A percentile compares a stretch with the other conserved stretches of the same genome.
Evolutionary conservation across 2,113 vertebrate species (phyloP).

Genomic region (Vidua macroura): DNA sequence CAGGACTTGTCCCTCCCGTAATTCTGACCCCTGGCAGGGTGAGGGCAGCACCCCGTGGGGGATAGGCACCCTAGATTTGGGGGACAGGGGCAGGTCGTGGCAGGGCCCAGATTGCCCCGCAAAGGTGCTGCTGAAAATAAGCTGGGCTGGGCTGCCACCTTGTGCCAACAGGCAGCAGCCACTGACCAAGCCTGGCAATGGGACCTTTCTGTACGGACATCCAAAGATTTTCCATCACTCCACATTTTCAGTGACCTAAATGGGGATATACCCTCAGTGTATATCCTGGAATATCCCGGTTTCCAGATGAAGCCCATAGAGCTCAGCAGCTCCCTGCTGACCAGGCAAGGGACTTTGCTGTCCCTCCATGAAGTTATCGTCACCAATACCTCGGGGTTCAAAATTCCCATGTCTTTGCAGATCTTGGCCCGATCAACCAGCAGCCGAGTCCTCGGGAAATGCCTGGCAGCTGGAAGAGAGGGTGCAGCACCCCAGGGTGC

Average conservation of each 20-base stretch:
- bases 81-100: neutral
- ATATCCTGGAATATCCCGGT: neutral
- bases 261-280: fast-evolving
- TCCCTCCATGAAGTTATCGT: neutral
- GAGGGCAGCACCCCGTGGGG: neutral
- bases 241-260: neutral
- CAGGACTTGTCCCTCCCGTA: neutral
- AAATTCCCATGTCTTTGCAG: fast-evolving
- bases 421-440: fast-evolving
- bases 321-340: neutral
- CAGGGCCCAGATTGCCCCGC: fast-evolving
- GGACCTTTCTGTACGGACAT: neutral
- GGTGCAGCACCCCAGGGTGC: neutral
- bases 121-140: neutral
- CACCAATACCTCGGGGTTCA: fast-evolving
- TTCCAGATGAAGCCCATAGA: neutral
- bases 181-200: neutral
- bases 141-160: conserved; percentile 58
- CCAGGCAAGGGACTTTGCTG: neutral
- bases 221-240: neutral
- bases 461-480: fast-evolving
- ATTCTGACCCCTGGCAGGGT: neutral
- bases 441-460: fast-evolving
- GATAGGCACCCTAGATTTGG: fast-evolving
- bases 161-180: conserved; percentile 47